Evolutionary conservation across 2,888 invertebrate genomes (phyloP).

Genomic region (Tyria jacobaeae): DNA sequence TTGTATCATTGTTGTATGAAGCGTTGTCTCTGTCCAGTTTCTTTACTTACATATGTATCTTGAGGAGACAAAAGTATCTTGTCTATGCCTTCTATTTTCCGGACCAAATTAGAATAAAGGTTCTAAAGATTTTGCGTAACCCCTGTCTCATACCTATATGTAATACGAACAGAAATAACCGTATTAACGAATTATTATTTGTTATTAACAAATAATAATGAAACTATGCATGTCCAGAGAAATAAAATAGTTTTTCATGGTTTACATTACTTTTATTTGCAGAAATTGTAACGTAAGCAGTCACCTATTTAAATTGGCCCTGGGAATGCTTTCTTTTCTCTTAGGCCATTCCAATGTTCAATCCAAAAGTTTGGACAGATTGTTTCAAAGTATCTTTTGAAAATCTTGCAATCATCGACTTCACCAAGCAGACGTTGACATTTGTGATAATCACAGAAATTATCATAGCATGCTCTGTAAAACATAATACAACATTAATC

Average conservation of each 20-base stretch:
- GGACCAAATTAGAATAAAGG: no score
- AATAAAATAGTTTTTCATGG: neutral
- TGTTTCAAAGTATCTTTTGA: slow-evolving; percentile 79
- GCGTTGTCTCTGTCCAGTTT: no score
- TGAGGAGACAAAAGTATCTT: no score
- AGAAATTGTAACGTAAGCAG: neutral
- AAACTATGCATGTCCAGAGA: neutral
- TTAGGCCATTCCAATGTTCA: slow-evolving; percentile 75
- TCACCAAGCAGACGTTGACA: slow-evolving; percentile 67
- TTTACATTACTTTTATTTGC: neutral
- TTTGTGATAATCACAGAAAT: slow-evolving; percentile 78
- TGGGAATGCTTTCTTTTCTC: slow-evolving; percentile 77
- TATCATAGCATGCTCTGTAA: slow-evolving; percentile 78
- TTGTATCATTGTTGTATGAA: no score
- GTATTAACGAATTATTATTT: no score
- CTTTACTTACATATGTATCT: no score
- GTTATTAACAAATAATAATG: neutral
- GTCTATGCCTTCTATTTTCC: no score
- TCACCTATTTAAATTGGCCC: slow-evolving; percentile 64
- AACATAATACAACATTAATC: neutral
- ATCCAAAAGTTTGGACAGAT: slow-evolving; percentile 82
- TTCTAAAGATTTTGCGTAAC: no score
- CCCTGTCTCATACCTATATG: no score
- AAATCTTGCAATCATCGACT: slow-evolving; percentile 74
- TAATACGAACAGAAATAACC: no score